These are phyloP conservation scores for Delphinus delphis DNA, from an alignment of 2,113 vertebrate genomes.

Conservation along the genomic window DNA sequence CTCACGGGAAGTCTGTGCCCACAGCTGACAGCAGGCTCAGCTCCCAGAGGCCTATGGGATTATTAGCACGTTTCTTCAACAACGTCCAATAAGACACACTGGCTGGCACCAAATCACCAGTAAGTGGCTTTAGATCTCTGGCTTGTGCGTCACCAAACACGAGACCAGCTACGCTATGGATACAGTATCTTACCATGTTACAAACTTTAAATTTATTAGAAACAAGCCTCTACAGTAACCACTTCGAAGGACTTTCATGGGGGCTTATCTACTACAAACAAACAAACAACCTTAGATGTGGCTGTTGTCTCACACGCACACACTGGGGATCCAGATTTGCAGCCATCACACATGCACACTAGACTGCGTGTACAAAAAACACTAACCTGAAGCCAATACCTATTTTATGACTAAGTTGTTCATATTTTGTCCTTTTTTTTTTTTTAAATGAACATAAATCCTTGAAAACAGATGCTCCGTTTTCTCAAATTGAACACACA, in stretches of 20 bases:
- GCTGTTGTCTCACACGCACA: neutral
- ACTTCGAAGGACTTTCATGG: conserved; percentile 48
- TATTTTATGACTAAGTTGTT: neutral
- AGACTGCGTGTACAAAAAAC: no score
- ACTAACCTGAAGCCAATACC: no score
- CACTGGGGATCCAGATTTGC: neutral
- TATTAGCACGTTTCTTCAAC: neutral
- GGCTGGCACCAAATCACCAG: neutral
- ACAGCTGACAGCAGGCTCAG: neutral
- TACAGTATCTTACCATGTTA: conserved; percentile 63
- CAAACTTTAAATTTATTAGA: conserved; percentile 58
- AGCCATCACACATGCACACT: neutral
- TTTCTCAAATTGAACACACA: neutral
- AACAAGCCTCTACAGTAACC: conserved; percentile 29
- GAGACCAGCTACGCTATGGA: conserved; percentile 66
- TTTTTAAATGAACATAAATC: neutral
- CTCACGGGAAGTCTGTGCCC: neutral
- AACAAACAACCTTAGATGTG: neutral
- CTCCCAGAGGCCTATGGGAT: neutral
- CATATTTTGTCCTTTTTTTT: neutral
- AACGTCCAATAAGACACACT: no score
- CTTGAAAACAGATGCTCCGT: neutral
- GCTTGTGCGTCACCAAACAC: conserved; percentile 31
- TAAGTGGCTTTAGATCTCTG: conserved; percentile 47
- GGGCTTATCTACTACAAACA: conserved; percentile 34